phyloP scores from a whole-genome alignment of 2,888 invertebrate species.

The Microctonus brassicae region DNA sequence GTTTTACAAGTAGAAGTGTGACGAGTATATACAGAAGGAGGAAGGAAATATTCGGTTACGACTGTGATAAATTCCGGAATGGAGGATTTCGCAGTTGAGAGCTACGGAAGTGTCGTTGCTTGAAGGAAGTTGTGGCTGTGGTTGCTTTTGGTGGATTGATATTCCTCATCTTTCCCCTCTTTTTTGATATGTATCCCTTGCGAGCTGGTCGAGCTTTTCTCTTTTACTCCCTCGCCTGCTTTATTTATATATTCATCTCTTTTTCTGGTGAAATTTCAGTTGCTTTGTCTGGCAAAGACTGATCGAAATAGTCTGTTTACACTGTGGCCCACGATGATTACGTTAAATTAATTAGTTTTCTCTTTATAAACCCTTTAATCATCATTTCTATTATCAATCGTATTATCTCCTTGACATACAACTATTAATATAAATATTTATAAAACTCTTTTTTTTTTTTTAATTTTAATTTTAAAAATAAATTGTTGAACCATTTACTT shows the following conservation, averaged over 20 bases:
- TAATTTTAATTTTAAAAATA: neutral
- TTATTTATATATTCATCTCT: conserved; percentile 24
- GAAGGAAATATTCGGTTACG: conserved; percentile 46
- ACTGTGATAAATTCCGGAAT: conserved; percentile 63
- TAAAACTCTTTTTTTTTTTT: neutral
- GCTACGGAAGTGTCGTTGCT: conserved; percentile 58
- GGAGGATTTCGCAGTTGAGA: conserved; percentile 66
- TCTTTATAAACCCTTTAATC: neutral
- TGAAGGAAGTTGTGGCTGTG: conserved; percentile 51
- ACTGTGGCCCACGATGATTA: conserved; percentile 59
- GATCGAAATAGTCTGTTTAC: conserved; percentile 64
- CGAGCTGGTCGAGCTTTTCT: conserved; percentile 42
- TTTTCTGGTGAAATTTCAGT: conserved; percentile 17
- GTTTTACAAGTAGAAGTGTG: neutral
- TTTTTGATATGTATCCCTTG: conserved; percentile 65
- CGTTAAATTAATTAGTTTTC: conserved; percentile 61
- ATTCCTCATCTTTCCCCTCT: conserved; percentile 66
- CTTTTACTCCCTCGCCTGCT: conserved; percentile 33
- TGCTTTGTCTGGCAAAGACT: conserved; percentile 54
- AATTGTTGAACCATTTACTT: neutral
- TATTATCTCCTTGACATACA: conserved; percentile 36
- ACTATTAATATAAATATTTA: neutral
- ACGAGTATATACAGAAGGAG: conserved; percentile 17
- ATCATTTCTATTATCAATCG: neutral
- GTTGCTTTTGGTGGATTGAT: conserved; percentile 62